Base-by-base conservation (phyloP, 2,888 invertebrate species). In the Ectemnius continuus region DNA sequence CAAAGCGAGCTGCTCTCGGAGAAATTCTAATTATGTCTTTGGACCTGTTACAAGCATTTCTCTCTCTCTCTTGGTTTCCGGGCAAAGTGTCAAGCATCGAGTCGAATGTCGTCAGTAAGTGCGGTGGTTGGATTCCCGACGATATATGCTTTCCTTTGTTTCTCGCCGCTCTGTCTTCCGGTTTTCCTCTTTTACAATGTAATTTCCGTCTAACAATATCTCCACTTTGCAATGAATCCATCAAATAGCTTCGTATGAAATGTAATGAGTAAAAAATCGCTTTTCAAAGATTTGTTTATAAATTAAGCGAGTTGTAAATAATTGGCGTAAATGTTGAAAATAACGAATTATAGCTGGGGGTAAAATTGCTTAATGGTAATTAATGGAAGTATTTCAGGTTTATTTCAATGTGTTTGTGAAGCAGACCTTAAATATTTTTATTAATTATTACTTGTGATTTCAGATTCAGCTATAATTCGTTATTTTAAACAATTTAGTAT, bases 11-110 rank as follows among this genome's bases (percentile, higher is more conserved):
- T 62, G 71, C 61, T 66, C 66, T 72, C 64, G 67, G 66, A 28
- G 45, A 75, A 76, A 80, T 75, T 80, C 76, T 80, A 80, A 82
- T 80, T 80, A 79, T 66, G 75, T 80, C 76, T 76, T 82, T 16
- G 82, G 78, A 82, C 63, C 36, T 52, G 63, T 70, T 62, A 70
- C 78, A 80, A 80, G 20, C 64, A 48, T 16, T 65, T 60, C 66
- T 61, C 52, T 11, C 14, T 23, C 23, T 23, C 23, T 23, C 23
- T 23, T 3, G 52, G 5, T 72, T 82, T 76, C 70, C 63, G 70
- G 71, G 70, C 70, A 74, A 64, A 61, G 47, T 79, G 75, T 80
- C 75, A 77, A 79, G 65, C 69, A 56, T 28, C 68, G 58, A 26
- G 58, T 26, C 47, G 66, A 28, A 23, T 70, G 72, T 73, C 74